Evolutionary conservation across 2,797 vertebrate genomes (phyloP).

Genomic region (Sebastes flavidus): DNA sequence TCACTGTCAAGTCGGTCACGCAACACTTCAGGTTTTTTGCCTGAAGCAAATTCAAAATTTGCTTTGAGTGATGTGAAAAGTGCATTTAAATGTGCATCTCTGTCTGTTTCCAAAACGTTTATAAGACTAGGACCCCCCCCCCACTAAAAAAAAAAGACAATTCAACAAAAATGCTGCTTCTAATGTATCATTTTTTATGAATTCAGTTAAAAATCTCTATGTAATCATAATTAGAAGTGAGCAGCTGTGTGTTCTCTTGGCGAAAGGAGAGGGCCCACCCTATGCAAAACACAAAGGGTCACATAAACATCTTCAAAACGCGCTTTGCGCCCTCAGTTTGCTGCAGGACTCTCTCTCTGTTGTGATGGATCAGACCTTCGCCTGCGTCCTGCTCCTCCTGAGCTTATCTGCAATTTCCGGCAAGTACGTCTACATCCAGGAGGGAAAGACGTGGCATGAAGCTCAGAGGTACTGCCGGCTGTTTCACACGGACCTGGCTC

Average conservation of each 20-base stretch:
- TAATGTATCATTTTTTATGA: not conserved
- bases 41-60: conserved; percentile 24
- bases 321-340: not conserved
- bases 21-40: not conserved
- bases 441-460: accelerated
- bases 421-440: conserved; percentile 19
- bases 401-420: not conserved
- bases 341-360: not conserved
- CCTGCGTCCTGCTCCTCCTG: conserved; percentile 28
- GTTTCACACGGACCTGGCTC: conserved; percentile 56
- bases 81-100: not conserved
- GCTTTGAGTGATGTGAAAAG: not conserved
- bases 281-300: conserved; percentile 42
- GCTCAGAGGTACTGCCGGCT: conserved; percentile 37
- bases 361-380: conserved; percentile 6
- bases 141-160: not conserved
- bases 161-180: not conserved
- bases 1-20: not conserved
- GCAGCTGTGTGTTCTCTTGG: not conserved
- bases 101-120: not conserved
- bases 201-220: not conserved
- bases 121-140: not conserved
- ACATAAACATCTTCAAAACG: not conserved
- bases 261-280: not conserved
- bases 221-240: not conserved